Evolutionary conservation across 1,140 invertebrate genomes (phyloP), one percentile per base, ranked within the genome.

Genomic region (Radopholus similis): DNA sequence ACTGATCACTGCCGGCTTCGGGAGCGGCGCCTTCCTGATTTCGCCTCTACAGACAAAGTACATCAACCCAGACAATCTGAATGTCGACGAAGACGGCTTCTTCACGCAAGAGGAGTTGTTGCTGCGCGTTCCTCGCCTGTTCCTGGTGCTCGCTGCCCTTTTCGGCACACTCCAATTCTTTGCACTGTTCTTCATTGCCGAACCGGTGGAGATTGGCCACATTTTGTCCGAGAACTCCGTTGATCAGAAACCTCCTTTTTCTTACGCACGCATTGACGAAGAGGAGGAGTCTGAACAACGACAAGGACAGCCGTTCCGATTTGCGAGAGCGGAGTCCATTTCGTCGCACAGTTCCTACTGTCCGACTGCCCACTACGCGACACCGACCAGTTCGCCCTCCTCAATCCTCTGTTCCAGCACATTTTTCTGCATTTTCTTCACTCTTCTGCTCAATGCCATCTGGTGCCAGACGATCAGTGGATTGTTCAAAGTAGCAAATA

Each of bases 81-180:
- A 53, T 18, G 65, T 74, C 37, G 40, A 73, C 54, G 21, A 34
- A 26, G 55, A 78, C 8, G 64, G 64, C 72, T 73, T 38, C 65
- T 75, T 75, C 42, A 67, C 70, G 35, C 76, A 77, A 66, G 28
- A 26, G 34, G 75, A 77, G 40, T 54, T 77, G 11, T 54, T 77
- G 23, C 72, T 74, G 53, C 38, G 75, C 9, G 70, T 77, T 6
- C 75, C 75, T 1, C 53, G 75, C 57, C 30, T 77, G 47, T 77
- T 77, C 53, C 18, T 77, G 28, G 28, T 77, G 15, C 35, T 77
- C 42, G 76, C 42, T 13, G 8, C 11, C 9, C 58, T 71, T 26
- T 77, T 77, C 59, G 60, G 56, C 2, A 35, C 70, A 23, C 32
- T 78, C 21, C 72, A 77, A 64, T 44, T 78, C 34, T 42, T 77